These are phyloP conservation scores for Ips typographus DNA, from an alignment of 1,140 invertebrate genomes.

Conservation along the genomic window DNA sequence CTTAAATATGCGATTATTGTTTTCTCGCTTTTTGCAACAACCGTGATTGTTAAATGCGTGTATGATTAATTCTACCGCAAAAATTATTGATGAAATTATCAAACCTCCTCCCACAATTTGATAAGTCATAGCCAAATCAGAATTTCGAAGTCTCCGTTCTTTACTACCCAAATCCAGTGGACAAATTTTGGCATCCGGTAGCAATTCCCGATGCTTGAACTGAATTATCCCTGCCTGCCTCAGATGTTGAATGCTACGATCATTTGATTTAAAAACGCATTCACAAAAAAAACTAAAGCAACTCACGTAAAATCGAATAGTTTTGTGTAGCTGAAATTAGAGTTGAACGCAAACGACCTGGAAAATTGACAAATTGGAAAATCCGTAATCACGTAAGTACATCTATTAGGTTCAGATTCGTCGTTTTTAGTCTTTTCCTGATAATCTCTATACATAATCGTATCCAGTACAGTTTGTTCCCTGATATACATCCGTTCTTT, in stretches of 20 bases:
- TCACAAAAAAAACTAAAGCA: too few species aligned
- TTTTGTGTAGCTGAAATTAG: constrained; percentile 58
- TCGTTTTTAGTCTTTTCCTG: constrained; percentile 60
- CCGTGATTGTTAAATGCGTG: constrained; percentile 7
- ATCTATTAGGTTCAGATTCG: constrained; percentile 62
- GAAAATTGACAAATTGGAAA: constrained; percentile 62
- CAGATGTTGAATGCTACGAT: constrained; percentile 62
- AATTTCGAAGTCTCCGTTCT: constrained; percentile 71
- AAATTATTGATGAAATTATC: constrained; percentile 60
- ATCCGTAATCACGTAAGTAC: constrained; percentile 71
- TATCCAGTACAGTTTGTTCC: constrained; percentile 64
- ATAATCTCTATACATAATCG: constrained; percentile 69
- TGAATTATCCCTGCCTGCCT: constrained; percentile 74
- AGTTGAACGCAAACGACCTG: constrained; percentile 70
- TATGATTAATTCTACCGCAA: constrained; percentile 61
- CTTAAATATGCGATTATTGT: background rate
- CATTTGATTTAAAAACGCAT: background rate
- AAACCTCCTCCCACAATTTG: constrained; percentile 67
- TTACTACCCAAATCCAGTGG: constrained; percentile 76
- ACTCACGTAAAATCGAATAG: constrained; percentile 71
- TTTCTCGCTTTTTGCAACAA: constrained; percentile 13
- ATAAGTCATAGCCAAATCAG: constrained; percentile 71
- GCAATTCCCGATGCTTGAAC: constrained; percentile 59
- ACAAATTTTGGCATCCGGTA: constrained; percentile 74
- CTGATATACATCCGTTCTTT: constrained; percentile 65